Percentiles rank a stretch among this genome's conserved stretches.
Evolutionary conservation across 2,113 vertebrate genomes (phyloP).

Genomic region (Gallinago undulata): DNA sequence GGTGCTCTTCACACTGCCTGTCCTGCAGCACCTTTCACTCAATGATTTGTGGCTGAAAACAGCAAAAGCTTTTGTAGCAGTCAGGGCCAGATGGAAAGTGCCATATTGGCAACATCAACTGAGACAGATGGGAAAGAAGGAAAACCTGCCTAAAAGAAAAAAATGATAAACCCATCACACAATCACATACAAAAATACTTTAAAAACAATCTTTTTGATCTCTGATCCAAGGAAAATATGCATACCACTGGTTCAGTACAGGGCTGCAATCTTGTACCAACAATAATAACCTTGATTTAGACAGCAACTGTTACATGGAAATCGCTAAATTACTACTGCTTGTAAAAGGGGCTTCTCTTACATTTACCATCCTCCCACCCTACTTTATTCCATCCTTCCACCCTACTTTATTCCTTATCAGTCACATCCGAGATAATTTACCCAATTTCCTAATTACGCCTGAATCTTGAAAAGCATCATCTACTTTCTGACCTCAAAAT

Average conservation of each 20-base stretch:
- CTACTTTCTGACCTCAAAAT: background rate
- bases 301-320: background rate
- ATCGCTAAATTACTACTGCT: background rate
- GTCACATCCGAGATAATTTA: background rate
- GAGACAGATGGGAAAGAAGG: conserved; percentile 62
- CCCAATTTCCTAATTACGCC: background rate
- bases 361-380: background rate
- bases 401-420: background rate
- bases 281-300: background rate
- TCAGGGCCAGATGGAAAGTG: conserved; percentile 63
- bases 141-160: conserved; percentile 55
- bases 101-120: conserved; percentile 62
- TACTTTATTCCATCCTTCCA: background rate
- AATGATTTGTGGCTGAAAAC: conserved; percentile 43
- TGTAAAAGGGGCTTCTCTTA: background rate
- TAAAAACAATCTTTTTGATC: conserved; percentile 55
- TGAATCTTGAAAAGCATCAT: background rate
- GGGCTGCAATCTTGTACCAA: background rate
- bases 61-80: conserved; percentile 64
- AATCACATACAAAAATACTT: conserved; percentile 43
- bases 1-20: conserved; percentile 57
- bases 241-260: background rate
- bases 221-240: conserved; percentile 48
- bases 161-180: conserved; percentile 55
- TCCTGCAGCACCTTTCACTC: conserved; percentile 37